A percentile compares a stretch with the other conserved stretches of the same genome.
These are phyloP conservation scores for Hypotaenidia philippensis DNA, from an alignment of 2,797 vertebrate genomes.

Conservation along the genomic window DNA sequence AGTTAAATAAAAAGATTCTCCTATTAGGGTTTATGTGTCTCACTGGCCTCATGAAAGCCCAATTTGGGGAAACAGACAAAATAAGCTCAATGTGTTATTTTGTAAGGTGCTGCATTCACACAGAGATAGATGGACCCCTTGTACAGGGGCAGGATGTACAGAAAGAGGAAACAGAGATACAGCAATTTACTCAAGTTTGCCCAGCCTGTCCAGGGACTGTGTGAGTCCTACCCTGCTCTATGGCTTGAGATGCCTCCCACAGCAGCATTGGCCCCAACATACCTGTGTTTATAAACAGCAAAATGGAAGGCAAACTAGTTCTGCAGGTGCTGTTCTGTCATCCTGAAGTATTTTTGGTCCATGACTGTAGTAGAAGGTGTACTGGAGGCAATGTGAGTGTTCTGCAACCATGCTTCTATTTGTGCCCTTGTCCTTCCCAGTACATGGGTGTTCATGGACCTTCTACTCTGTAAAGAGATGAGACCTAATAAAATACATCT, in stretches of 20 bases:
- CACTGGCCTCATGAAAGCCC: neutral
- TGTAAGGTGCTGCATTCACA: neutral
- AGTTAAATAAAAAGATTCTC: neutral
- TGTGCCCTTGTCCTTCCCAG: neutral
- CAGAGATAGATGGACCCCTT: neutral
- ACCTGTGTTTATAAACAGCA: neutral
- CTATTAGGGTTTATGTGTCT: neutral
- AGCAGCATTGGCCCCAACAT: neutral
- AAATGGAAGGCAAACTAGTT: neutral
- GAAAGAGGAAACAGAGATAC: neutral
- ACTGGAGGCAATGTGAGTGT: neutral
- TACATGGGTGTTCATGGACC: neutral
- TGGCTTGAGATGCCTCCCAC: neutral
- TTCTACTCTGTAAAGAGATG: neutral
- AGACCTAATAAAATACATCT: neutral
- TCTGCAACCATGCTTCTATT: neutral
- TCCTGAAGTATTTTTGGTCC: neutral
- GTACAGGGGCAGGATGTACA: neutral
- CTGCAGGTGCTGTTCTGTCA: neutral
- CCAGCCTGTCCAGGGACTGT: neutral
- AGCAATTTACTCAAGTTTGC: neutral
- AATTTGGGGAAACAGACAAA: neutral
- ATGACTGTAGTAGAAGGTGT: neutral
- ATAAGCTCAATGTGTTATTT: neutral
- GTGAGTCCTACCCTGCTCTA: neutral